Base-by-base conservation (phyloP, 2,797 vertebrate species). In the Aeoliscus strigatus region DNA sequence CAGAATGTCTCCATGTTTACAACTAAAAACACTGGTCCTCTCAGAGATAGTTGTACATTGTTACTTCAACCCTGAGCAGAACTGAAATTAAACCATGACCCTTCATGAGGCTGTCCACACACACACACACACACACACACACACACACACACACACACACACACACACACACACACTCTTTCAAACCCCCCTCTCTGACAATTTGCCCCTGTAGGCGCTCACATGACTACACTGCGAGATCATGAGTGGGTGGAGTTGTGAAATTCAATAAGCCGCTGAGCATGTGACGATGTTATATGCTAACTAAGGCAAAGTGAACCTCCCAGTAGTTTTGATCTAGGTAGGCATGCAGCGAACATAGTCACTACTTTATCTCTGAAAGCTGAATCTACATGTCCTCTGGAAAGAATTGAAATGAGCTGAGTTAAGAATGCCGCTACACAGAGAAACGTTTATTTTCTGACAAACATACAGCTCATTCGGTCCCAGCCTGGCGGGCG, bases 251-350 rank as follows among this genome's bases (percentile, higher is more conserved):
- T 53, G 54, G 57, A 51, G 56, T 45, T 66, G 56, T 75, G 72
- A 76, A 82, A 79, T 79, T 64, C 60, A 76, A 76, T 77, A 73
- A 80, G 66, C 57, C 50, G 54, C 60, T 39, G 34, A 58, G 60
- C 81, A 81, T 84, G 77, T 82, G 82, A 84, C 75, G 14, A 56
- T 57, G 38, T 39, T 70, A 42, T 64, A 76, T 41, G 35, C 55
- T 63, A 40, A 65, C 39, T 47, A 65, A 60, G 14, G 41, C 46
- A 40, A 33, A 46, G 32, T 39, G 43, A 38, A 30, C 48, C 51
- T 54, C 37, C 14, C 28, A 41, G 33, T 28, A 17, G 29, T 41
- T 60, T 39, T 59, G 38, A 66, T 70, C 64, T 35, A n/a, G 21
- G 14, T 23, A 72, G 60, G 63, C 74, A 77, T 67, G 60, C 28